A percentile compares a stretch with the other conserved stretches of the same genome.
Conservation (phyloP, 2,797 vertebrate genomes). For the Lepidocolaptes lacrymiger region DNA sequence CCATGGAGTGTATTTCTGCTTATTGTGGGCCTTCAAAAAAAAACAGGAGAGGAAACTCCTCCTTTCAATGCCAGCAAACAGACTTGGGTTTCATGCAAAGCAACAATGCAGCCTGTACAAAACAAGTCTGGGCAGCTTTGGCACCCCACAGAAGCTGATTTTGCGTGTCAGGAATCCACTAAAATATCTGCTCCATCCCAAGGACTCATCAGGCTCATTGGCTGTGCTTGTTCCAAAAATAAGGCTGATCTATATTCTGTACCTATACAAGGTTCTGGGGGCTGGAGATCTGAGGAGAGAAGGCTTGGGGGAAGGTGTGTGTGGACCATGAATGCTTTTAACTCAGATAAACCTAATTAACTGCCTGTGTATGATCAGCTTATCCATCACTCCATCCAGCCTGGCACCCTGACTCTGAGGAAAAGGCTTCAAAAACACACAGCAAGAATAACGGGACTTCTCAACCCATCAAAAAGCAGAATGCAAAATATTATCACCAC, state of each 20-base stretch:
- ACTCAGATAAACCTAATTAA: neutral
- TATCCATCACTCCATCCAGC: neutral
- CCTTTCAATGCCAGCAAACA: neutral
- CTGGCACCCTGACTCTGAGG: neutral
- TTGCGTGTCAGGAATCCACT: neutral
- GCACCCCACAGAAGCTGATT: neutral
- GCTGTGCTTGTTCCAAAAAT: neutral
- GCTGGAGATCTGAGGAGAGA: neutral
- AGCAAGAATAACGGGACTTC: neutral
- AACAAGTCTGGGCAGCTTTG: neutral
- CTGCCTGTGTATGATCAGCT: neutral
- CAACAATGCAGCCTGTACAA: neutral
- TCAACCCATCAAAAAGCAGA: neutral
- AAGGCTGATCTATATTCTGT: neutral
- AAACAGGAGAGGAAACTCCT: neutral
- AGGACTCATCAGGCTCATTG: too few relatives aligned
- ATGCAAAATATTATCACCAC: neutral
- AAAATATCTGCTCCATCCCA: neutral
- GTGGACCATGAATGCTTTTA: neutral
- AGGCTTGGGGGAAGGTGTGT: neutral
- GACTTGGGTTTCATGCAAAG: neutral
- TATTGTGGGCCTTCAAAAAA: neutral
- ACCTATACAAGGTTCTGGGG: neutral
- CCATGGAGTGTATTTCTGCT: neutral
- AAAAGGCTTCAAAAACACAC: neutral